Evolutionary conservation across 1,140 invertebrate species (phyloP), one percentile per base, ranked within the genome.

Genomic region (Panagrolaimus sp.): DNA sequence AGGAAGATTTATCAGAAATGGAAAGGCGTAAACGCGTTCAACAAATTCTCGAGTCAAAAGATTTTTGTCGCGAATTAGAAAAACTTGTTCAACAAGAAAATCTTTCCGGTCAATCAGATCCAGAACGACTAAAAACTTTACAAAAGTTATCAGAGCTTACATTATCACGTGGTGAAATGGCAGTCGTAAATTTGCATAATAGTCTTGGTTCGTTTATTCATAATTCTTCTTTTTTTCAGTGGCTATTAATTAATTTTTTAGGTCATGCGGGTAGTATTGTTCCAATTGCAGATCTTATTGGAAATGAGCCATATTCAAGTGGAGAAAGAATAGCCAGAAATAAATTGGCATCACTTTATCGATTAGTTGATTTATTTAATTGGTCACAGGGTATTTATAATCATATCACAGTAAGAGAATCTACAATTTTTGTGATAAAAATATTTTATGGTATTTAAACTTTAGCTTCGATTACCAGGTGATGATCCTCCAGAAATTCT

Each of bases 231-330:
- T 67, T n/a, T 17, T 26, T 21, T 28, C 32, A 43, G 14, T 58
- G 5, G 0, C 10, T 21, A 4, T 21, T 58, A 26, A 12, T 58
- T 14, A 17, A 0, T 58, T 67, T n/a, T 17, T 26, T 21, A 24
- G 68, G 72, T 69, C 77, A 47, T 10, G 45, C 44, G 26, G 73
- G 79, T 65, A 80, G 92, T 85, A 90, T 95, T 75, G 90, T 97
- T 78, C 95, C 95, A 69, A 96, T 98, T 79, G 95, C 96, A 84
- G 96, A 99, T 84, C 94, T 98, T 80, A 89, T 93, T 63, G 94
- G 94, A 46, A 90, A 94, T 43, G 94, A 97, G 81, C 90, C 90
- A 9, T 98, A 96, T 84, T 90, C 90, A 52, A 96, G 94, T 85
- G 92, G 91, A 44, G 96, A 99, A 85, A 96, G 96, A 85, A 87